Percentiles rank a stretch among this genome's conserved stretches.
phyloP scores from a whole-genome alignment of 2,888 invertebrate genomes.

The Laspeyria flexula region DNA sequence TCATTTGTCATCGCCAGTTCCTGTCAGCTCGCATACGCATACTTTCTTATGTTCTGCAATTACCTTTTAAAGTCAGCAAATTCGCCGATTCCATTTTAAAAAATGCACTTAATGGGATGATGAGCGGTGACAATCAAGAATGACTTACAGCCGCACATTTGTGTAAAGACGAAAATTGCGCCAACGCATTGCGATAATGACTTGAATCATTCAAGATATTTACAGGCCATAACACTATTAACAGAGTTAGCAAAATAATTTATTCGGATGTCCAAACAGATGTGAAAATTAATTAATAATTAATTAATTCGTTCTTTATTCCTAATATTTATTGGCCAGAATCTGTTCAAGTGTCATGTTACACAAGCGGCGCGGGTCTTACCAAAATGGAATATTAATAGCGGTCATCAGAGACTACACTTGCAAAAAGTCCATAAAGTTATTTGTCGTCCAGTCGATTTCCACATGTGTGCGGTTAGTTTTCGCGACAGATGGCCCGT shows the following conservation, averaged over 20 bases:
- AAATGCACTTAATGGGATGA: slow-evolving; percentile 59
- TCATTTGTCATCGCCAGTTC: slow-evolving; percentile 82
- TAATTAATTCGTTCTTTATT: slow-evolving; percentile 18
- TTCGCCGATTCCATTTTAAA: slow-evolving; percentile 69
- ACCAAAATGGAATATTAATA: slow-evolving; percentile 68
- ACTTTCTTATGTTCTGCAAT: slow-evolving; percentile 78
- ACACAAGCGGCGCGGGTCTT: slow-evolving; percentile 59
- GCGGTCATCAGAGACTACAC: slow-evolving; percentile 56
- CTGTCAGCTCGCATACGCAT: slow-evolving; percentile 74
- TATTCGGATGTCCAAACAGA: slow-evolving; percentile 29
- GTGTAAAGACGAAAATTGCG: slow-evolving; percentile 19
- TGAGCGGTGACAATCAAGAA: slow-evolving; percentile 61
- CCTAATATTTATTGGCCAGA: slow-evolving; percentile 19
- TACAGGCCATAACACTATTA: slow-evolving; percentile 7
- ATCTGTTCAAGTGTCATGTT: slow-evolving; percentile 60
- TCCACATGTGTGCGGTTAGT: slow-evolving; percentile 77
- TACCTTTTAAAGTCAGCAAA: slow-evolving; percentile 75
- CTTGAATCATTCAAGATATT: slow-evolving; percentile 26
- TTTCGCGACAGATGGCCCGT: slow-evolving; percentile 82
- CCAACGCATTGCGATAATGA: slow-evolving; percentile 13
- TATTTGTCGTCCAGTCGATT: slow-evolving; percentile 66
- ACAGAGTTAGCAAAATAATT: background rate
- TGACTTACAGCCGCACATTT: slow-evolving; percentile 31
- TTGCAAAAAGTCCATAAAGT: slow-evolving; percentile 62
- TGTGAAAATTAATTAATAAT: slow-evolving; percentile 44